phyloP scores from a whole-genome alignment of 2,113 vertebrate species.

The Osmerus eperlanus region DNA sequence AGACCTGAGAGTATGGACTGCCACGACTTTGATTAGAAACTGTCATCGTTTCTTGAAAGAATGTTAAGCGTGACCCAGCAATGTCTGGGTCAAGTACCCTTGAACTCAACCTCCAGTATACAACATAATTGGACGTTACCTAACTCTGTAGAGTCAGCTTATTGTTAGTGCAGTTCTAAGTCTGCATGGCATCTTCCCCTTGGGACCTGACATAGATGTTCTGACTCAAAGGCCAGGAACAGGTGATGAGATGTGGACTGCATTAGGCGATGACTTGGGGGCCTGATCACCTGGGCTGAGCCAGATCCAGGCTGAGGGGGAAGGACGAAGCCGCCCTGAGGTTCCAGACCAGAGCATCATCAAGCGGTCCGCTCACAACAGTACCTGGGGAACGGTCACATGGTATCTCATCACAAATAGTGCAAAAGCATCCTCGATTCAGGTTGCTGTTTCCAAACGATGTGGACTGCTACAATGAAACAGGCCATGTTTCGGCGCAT shows the following conservation, averaged over 20 bases:
- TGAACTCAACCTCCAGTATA: background rate
- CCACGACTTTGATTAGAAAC: too few relatives aligned
- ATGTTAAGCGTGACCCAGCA: background rate
- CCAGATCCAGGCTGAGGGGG: conserved; percentile 41
- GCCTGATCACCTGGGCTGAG: conserved; percentile 56
- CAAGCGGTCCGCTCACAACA: conserved; percentile 51
- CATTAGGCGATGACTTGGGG: conserved; percentile 61
- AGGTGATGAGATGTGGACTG: conserved; percentile 66
- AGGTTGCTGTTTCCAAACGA: background rate
- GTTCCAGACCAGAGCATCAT: conserved; percentile 39
- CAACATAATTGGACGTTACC: conserved; percentile 35
- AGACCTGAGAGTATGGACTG: too few relatives aligned
- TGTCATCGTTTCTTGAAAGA: too few relatives aligned
- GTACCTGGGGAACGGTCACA: conserved; percentile 31
- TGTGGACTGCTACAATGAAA: background rate
- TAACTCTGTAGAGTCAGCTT: conserved; percentile 50
- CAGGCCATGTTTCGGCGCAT: background rate
- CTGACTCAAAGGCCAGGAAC: conserved; percentile 63
- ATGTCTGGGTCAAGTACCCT: background rate
- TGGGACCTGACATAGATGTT: conserved; percentile 60
- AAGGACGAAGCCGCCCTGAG: conserved; percentile 57
- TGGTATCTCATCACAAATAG: conserved; percentile 36
- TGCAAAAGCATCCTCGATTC: background rate
- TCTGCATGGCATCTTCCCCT: conserved; percentile 55
- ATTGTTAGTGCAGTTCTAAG: conserved; percentile 57